phyloP scores from a whole-genome alignment of 2,888 invertebrate species.

The Epinotia demarniana region DNA sequence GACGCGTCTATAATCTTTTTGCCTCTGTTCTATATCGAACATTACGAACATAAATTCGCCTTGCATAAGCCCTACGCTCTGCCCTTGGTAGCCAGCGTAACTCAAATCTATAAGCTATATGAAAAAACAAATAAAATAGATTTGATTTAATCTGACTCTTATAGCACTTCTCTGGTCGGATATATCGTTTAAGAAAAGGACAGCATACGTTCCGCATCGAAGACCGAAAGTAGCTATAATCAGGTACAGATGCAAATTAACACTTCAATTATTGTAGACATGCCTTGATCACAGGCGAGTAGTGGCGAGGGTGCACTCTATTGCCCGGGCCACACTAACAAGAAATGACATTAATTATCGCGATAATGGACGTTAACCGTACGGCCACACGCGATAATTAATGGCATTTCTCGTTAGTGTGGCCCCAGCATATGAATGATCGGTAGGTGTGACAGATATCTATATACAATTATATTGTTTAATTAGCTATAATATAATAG shows the following conservation, averaged over 20 bases:
- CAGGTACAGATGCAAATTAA: not conserved
- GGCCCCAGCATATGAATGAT: no score
- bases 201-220: not conserved
- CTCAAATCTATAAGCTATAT: not conserved
- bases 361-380: no score
- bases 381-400: no score
- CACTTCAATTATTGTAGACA: not conserved
- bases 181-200: not conserved
- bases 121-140: not conserved
- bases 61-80: not conserved
- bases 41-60: constrained; percentile 1
- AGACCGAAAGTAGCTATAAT: not conserved
- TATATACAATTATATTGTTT: no score
- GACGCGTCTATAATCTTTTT: not conserved
- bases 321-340: no score
- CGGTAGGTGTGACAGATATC: no score
- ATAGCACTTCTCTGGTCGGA: not conserved
- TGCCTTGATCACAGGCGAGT: not conserved
- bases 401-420: no score
- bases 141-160: not conserved
- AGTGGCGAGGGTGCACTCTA: not conserved
- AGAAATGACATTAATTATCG: no score
- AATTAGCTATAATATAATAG: no score
- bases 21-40: not conserved
- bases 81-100: not conserved